A percentile compares a stretch with the other conserved stretches of the same genome.
Evolutionary conservation across 2,113 vertebrate genomes (phyloP).

Genomic region (Mastomys coucha): DNA sequence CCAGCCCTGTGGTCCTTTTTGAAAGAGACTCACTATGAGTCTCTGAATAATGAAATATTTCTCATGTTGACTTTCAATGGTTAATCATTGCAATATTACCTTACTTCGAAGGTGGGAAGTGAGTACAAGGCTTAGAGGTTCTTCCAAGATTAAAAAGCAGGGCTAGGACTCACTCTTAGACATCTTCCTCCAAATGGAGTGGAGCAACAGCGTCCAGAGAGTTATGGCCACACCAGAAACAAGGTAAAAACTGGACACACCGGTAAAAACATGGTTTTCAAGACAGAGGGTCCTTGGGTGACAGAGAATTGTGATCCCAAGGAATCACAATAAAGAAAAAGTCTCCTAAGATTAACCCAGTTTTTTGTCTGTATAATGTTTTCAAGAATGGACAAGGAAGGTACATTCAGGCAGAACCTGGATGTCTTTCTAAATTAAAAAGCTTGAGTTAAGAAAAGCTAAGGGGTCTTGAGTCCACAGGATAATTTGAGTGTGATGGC

Average conservation of each 20-base stretch:
- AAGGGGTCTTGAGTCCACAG: not conserved
- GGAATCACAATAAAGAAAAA: not conserved
- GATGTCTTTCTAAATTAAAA: not conserved
- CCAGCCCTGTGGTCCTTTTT: not conserved
- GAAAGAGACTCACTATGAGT: not conserved
- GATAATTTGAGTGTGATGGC: not conserved
- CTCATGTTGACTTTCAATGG: not conserved
- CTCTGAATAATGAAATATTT: not conserved
- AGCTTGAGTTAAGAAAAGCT: not conserved
- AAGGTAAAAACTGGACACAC: not conserved
- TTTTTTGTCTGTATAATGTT: not conserved
- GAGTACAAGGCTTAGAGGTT: not conserved
- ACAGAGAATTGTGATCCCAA: not conserved
- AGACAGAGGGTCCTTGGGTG: not conserved
- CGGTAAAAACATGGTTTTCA: constrained; percentile 27
- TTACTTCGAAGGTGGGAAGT: not conserved
- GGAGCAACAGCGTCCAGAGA: not conserved
- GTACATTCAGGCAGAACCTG: not conserved
- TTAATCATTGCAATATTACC: not conserved
- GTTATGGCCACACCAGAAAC: not conserved
- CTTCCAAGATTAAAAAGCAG: not conserved
- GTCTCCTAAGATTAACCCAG: not conserved
- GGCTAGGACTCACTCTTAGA: not conserved
- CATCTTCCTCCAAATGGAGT: not conserved
- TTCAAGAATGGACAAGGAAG: not conserved